Percentiles rank a stretch among this genome's conserved stretches.
Conservation (phyloP, 1,140 invertebrate species). For the Argopecten irradians region DNA sequence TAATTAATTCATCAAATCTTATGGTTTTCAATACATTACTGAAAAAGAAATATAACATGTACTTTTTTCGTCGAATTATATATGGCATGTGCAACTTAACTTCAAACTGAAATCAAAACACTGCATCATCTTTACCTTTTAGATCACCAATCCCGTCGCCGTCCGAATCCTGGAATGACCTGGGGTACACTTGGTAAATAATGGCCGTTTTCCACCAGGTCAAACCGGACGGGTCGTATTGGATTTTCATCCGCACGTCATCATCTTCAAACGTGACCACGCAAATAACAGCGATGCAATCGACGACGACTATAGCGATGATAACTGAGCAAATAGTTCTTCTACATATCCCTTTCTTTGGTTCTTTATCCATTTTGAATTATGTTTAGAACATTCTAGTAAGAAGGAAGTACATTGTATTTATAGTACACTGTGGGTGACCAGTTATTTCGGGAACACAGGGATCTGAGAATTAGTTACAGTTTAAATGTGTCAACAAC, state of each 20-base stretch:
- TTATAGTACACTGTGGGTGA: no score
- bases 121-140: constrained; percentile 82
- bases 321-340: constrained; percentile 41
- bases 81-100: no score
- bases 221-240: constrained; percentile 55
- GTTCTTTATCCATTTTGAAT: background rate
- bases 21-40: no score
- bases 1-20: no score
- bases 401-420: no score
- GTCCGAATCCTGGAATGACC: constrained; percentile 87
- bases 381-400: no score
- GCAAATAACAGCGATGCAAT: constrained; percentile 42
- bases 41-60: no score
- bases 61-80: no score
- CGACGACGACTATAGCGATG: constrained; percentile 35
- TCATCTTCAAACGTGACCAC: constrained; percentile 48
- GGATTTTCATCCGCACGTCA: constrained; percentile 37
- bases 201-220: constrained; percentile 85
- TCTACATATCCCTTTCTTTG: constrained; percentile 43
- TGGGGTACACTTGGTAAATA: constrained; percentile 88
- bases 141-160: constrained; percentile 88
- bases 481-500: no score
- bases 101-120: no score
- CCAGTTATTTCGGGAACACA: no score
- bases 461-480: no score